A percentile compares a stretch with the other conserved stretches of the same genome.
Evolutionary conservation across 2,888 invertebrate species (phyloP).

Genomic region (Pardosa pseudoannulata): DNA sequence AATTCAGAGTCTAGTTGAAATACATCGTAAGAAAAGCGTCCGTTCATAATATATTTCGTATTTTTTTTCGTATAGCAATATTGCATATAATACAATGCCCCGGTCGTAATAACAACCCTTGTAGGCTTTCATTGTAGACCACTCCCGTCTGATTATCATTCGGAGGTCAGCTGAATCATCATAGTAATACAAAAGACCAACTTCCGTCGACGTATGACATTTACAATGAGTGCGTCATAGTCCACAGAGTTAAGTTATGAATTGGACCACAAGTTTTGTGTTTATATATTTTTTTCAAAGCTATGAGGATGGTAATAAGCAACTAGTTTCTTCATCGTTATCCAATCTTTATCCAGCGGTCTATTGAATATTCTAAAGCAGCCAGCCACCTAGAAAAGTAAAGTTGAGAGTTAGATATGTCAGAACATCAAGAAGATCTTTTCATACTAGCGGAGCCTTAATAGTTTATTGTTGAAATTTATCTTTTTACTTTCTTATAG

Average conservation of each 20-base stretch:
- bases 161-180: slow-evolving; percentile 1
- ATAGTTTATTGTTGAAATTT: too few species aligned
- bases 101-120: background rate
- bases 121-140: background rate
- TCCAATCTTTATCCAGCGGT: slow-evolving; percentile 83
- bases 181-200: slow-evolving; percentile 27
- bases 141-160: slow-evolving; percentile 16
- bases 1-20: background rate
- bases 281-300: too few species aligned
- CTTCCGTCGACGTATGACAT: slow-evolving; percentile 27
- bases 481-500: too few species aligned
- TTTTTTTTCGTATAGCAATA: background rate
- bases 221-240: slow-evolving; percentile 33
- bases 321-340: slow-evolving; percentile 73
- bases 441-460: too few species aligned
- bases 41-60: background rate
- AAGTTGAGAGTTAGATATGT: too few species aligned
- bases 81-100: background rate
- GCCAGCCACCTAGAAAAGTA: slow-evolving; percentile 91
- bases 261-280: slow-evolving; percentile 61
- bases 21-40: background rate
- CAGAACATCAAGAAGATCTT: too few species aligned
- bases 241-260: slow-evolving; percentile 34
- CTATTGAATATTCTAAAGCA: slow-evolving; percentile 94
- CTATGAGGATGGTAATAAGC: slow-evolving; percentile 35